phyloP scores from a whole-genome alignment of 2,797 vertebrate genomes.

The Bovichtus diacanthus region DNA sequence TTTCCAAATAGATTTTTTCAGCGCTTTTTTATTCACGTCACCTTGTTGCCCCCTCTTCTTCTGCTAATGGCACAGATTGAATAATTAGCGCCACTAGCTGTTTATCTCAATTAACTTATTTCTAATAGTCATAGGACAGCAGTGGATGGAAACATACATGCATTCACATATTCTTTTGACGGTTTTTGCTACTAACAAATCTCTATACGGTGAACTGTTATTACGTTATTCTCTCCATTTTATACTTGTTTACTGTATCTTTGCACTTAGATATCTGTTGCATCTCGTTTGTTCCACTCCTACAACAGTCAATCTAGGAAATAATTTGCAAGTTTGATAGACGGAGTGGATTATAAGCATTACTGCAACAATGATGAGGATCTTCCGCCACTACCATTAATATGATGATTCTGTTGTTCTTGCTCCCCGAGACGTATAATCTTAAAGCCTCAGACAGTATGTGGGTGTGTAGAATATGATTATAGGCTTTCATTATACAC shows the following conservation, averaged over 20 bases:
- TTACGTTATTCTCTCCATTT: conserved; percentile 25
- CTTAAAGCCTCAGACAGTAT: conserved; percentile 67
- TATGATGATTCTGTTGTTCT: conserved; percentile 79
- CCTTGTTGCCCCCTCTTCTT: not conserved
- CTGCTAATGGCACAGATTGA: not conserved
- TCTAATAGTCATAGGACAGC: not conserved
- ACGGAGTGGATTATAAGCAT: conserved; percentile 76
- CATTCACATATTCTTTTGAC: not conserved
- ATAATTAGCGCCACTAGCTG: not conserved
- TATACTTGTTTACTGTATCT: conserved; percentile 42
- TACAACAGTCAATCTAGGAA: conserved; percentile 37
- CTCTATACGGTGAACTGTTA: not conserved
- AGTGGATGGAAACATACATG: not conserved
- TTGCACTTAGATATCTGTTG: conserved; percentile 61
- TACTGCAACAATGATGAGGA: conserved; percentile 64
- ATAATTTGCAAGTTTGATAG: conserved; percentile 76
- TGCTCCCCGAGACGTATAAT: conserved; percentile 68
- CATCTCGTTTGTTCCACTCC: conserved; percentile 51
- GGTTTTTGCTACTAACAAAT: conserved; percentile 15
- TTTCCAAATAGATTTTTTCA: not conserved
- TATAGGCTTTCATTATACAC: conserved; percentile 76
- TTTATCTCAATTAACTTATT: not conserved
- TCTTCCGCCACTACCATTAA: conserved; percentile 69
- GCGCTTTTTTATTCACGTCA: not conserved
- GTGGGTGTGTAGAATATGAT: conserved; percentile 80